Percentiles rank a stretch among this genome's conserved stretches.
Evolutionary conservation across 2,797 vertebrate genomes (phyloP).

Genomic region (Clarias laeviceps): DNA sequence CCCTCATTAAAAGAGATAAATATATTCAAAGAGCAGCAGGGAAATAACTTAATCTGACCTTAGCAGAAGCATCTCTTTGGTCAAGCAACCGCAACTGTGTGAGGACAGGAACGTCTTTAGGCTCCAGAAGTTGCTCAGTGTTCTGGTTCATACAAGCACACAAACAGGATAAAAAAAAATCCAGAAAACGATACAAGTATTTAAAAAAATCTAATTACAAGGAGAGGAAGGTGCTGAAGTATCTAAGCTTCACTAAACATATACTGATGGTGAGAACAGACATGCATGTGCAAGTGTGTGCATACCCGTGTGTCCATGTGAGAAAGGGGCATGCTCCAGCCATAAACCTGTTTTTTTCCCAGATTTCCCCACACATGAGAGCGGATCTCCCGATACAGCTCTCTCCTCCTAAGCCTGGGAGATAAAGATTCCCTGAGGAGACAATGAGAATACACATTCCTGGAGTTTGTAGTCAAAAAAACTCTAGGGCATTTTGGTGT

Average conservation of each 20-base stretch:
- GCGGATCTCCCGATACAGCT: conserved; percentile 81
- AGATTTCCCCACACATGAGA: conserved; percentile 79
- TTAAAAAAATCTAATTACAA: neutral
- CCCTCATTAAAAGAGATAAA: neutral
- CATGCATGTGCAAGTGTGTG: neutral
- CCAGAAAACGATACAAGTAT: neutral
- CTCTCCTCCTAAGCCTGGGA: conserved; percentile 74
- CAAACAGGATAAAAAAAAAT: neutral
- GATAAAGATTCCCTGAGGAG: conserved; percentile 60
- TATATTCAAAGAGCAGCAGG: neutral
- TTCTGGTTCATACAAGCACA: conserved; percentile 63
- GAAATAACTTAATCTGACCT: conserved; percentile 64
- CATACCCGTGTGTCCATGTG: conserved; percentile 66
- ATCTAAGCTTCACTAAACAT: neutral
- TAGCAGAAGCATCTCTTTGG: conserved; percentile 81
- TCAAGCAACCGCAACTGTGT: conserved; percentile 80
- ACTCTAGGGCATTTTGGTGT: neutral
- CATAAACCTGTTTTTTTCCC: conserved; percentile 78
- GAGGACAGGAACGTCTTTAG: conserved; percentile 78
- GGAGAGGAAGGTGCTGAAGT: neutral
- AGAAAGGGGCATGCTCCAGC: conserved; percentile 79
- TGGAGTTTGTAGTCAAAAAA: neutral
- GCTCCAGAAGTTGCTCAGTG: conserved; percentile 66
- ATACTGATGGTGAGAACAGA: neutral
- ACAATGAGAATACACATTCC: neutral